Percentiles rank a stretch among this genome's conserved stretches.
phyloP scores from a whole-genome alignment of 2,888 invertebrate species.

The Polia nebulosa region DNA sequence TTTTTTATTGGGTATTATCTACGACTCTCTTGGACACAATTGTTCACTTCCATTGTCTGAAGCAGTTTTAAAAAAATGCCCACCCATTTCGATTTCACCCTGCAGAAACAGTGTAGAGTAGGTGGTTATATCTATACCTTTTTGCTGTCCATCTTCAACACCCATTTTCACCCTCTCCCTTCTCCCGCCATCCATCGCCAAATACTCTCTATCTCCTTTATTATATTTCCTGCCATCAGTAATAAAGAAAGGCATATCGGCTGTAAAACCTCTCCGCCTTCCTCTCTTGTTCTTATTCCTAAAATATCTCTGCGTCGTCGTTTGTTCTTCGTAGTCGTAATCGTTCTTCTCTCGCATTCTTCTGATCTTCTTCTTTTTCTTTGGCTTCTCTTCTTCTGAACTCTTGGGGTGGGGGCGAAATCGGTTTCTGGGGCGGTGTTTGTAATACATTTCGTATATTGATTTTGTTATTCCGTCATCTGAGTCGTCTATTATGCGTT shows the following conservation, averaged over 20 bases:
- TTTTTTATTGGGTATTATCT: too few relatives aligned
- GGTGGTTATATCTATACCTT: conserved; percentile 24
- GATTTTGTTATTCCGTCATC: conserved; percentile 86
- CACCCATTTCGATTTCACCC: too few relatives aligned
- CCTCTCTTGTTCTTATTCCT: conserved; percentile 41
- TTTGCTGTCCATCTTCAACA: conserved; percentile 18
- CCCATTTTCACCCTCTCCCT: conserved; percentile 16
- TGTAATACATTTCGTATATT: conserved; percentile 87
- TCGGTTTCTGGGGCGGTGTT: conserved; percentile 53
- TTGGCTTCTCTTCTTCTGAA: conserved; percentile 48
- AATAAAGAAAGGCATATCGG: conserved; percentile 59
- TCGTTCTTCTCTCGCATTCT: conserved; percentile 54
- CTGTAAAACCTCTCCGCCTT: background rate
- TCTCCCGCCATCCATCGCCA: background rate
- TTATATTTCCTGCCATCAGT: conserved; percentile 29
- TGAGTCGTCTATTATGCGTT: conserved; percentile 65
- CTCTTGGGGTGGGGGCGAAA: conserved; percentile 6
- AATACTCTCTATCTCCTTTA: conserved; percentile 27
- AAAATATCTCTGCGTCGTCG: conserved; percentile 34
- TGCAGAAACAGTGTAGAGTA: too few relatives aligned
- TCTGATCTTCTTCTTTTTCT: conserved; percentile 54
- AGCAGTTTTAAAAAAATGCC: too few relatives aligned
- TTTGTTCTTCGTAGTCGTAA: conserved; percentile 52
- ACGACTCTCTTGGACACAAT: too few relatives aligned
- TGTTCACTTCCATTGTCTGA: too few relatives aligned